A percentile compares a stretch with the other conserved stretches of the same genome.
These are phyloP conservation scores for Lucifuga dentata DNA, from an alignment of 2,113 vertebrate species.

Conservation along the genomic window DNA sequence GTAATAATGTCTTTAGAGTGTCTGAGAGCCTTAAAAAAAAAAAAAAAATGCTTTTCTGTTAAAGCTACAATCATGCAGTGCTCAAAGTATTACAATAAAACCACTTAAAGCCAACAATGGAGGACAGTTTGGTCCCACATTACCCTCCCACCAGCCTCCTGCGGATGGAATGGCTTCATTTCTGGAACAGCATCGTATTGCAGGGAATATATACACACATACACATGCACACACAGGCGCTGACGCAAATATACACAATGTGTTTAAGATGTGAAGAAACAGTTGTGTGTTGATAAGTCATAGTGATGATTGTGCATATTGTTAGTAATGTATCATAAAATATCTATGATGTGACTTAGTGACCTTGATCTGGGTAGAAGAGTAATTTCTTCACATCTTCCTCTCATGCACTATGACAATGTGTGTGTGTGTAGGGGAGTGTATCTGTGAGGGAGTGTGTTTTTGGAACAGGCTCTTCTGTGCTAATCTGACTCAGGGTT, in stretches of 20 bases:
- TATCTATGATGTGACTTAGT: constrained; percentile 33
- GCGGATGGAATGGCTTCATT: constrained; percentile 35
- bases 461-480: constrained; percentile 23
- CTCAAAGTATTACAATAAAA: constrained; percentile 12
- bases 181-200: constrained; percentile 52
- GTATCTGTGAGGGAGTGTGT: constrained; percentile 17
- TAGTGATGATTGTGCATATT: not conserved
- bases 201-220: constrained; percentile 34
- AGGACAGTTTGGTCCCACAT: constrained; percentile 46
- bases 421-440: not conserved
- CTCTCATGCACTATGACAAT: constrained; percentile 5
- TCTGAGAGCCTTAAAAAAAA: too few relatives aligned
- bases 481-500: constrained; percentile 52
- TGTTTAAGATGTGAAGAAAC: constrained; percentile 14
- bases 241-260: constrained; percentile 32
- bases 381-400: constrained; percentile 4
- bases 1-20: not conserved
- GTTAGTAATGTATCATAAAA: constrained; percentile 42
- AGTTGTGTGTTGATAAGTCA: too few relatives aligned
- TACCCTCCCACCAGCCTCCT: constrained; percentile 45
- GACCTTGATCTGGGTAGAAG: constrained; percentile 41
- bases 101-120: constrained; percentile 7
- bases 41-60: too few relatives aligned
- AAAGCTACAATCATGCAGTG: too few relatives aligned
- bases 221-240: constrained; percentile 17